These are phyloP conservation scores for Cydia splendana DNA, from an alignment of 1,140 invertebrate genomes.

Conservation along the genomic window DNA sequence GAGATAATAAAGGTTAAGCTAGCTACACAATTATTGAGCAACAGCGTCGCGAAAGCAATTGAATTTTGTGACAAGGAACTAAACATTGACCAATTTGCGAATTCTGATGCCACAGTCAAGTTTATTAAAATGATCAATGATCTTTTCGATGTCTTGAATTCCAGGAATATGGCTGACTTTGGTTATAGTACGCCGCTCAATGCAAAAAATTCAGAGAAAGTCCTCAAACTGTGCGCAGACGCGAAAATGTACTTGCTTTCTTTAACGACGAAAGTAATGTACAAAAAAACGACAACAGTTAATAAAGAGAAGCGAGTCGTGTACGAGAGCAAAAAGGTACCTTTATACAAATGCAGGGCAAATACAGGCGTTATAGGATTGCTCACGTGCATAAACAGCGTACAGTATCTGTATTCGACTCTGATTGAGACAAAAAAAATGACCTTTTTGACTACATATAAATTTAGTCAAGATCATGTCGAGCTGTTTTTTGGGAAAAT, in stretches of 20 bases:
- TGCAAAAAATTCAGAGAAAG: neutral
- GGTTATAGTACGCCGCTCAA: constrained; percentile 6
- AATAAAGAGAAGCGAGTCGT: constrained; percentile 24
- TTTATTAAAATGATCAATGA: constrained; percentile 13
- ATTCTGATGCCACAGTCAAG: no score
- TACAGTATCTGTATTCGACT: no score
- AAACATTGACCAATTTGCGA: neutral
- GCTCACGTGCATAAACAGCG: constrained; percentile 22
- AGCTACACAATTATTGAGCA: constrained; percentile 11
- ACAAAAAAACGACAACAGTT: neutral
- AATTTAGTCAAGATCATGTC: no score
- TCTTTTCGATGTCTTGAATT: constrained; percentile 24
- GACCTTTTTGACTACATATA: no score
- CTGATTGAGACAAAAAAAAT: no score
- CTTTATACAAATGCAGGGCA: constrained; percentile 4
- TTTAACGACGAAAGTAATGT: neutral
- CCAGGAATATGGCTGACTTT: neutral
- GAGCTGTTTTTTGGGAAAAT: no score
- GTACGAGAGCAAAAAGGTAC: constrained; percentile 2
- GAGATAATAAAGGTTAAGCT: constrained; percentile 21
- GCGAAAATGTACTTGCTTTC: no score
- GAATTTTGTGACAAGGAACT: neutral
- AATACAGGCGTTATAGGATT: constrained; percentile 22
- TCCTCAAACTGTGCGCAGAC: neutral
- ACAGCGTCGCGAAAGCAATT: constrained; percentile 19